Conservation (phyloP, 2,797 vertebrate genomes). For the Mus caroli region DNA sequence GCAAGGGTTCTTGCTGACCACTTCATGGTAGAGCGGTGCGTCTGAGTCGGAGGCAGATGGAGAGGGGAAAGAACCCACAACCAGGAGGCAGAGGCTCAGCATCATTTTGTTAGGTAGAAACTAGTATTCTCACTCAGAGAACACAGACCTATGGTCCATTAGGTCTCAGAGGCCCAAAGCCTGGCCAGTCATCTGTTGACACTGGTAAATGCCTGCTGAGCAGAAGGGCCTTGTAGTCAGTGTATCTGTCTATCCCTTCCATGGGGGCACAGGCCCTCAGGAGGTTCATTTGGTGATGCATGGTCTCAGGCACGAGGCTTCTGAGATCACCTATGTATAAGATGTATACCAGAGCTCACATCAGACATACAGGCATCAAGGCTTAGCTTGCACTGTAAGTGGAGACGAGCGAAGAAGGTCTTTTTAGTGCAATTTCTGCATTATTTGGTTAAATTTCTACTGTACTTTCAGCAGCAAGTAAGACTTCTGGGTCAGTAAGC, state of each 20-base stretch:
- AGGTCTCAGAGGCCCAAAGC: neutral
- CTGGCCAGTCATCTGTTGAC: neutral
- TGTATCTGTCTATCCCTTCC: neutral
- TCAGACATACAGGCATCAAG: neutral
- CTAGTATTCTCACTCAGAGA: neutral
- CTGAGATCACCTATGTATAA: neutral
- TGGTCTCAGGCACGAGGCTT: neutral
- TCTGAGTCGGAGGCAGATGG: neutral
- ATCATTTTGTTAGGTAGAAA: neutral
- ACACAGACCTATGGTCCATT: neutral
- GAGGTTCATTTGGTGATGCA: neutral
- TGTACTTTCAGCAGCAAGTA: neutral
- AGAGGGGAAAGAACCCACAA: neutral
- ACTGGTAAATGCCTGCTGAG: neutral
- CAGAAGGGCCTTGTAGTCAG: neutral
- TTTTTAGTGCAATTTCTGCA: neutral
- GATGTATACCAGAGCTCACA: neutral
- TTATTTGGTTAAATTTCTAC: constrained; percentile 26
- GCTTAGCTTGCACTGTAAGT: neutral
- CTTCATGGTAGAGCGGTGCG: neutral
- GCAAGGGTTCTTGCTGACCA: neutral
- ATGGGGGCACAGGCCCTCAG: neutral
- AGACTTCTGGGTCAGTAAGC: neutral
- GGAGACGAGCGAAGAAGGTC: neutral
- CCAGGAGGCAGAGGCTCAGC: neutral